These are phyloP conservation scores for Leucopsar rothschildi DNA, from an alignment of 2,113 vertebrate species.

Conservation along the genomic window DNA sequence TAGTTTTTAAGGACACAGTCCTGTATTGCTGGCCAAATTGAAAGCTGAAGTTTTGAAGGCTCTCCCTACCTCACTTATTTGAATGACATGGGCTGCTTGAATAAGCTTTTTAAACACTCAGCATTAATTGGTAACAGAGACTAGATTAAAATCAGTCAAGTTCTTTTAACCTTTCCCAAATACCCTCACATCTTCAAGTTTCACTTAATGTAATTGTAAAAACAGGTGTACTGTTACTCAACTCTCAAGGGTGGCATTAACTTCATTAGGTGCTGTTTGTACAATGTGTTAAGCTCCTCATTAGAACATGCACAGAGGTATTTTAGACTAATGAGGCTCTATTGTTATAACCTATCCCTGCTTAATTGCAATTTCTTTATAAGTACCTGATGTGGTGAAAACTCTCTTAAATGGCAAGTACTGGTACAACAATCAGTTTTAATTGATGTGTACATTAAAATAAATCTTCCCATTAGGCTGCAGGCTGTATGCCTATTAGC, in stretches of 20 bases:
- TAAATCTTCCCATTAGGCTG: background rate
- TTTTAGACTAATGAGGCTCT: constrained; percentile 14
- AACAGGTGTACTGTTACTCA: background rate
- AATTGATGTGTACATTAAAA: background rate
- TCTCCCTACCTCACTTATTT: background rate
- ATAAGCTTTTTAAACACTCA: background rate
- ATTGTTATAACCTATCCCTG: background rate
- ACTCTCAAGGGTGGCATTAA: background rate
- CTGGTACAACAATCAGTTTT: background rate
- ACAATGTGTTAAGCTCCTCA: constrained; percentile 26
- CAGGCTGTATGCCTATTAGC: background rate
- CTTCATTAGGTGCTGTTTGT: constrained; percentile 33
- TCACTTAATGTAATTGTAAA: constrained; percentile 42
- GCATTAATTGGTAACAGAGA: constrained; percentile 7
- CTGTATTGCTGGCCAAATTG: background rate
- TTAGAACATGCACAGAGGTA: background rate
- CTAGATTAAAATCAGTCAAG: background rate
- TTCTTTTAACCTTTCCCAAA: constrained; percentile 33
- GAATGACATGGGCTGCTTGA: background rate
- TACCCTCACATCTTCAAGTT: constrained; percentile 27
- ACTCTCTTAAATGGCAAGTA: background rate
- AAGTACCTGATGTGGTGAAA: background rate
- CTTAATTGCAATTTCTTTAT: background rate
- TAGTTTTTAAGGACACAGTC: background rate
- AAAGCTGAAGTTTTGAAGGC: background rate